phyloP scores from a whole-genome alignment of 2,888 invertebrate genomes.

The Drosophila recens region DNA sequence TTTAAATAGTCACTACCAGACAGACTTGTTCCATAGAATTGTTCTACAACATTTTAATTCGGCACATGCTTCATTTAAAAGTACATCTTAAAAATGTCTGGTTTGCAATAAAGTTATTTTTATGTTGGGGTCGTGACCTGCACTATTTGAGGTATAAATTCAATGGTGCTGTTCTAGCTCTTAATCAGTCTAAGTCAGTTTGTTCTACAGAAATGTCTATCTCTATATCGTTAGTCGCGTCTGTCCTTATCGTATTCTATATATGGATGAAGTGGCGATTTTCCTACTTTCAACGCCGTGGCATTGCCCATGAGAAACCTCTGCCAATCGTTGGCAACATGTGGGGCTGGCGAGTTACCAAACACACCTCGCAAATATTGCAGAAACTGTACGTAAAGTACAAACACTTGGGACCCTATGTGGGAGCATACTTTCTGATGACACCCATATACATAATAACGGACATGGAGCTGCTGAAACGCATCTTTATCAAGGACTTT shows the following conservation, averaged over 20 bases:
- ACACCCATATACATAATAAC: constrained; percentile 62
- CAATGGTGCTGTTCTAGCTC: background rate
- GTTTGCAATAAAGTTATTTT: constrained; percentile 5
- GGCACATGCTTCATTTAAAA: background rate
- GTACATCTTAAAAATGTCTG: constrained; percentile 5
- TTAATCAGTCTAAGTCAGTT: constrained; percentile 13
- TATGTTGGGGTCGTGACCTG: constrained; percentile 27
- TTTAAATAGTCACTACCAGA: constrained; percentile 6
- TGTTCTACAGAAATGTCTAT: constrained; percentile 25
- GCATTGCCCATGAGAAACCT: constrained; percentile 65
- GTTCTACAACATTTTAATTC: background rate
- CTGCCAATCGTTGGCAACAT: constrained; percentile 67
- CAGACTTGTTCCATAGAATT: background rate
- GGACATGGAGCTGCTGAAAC: constrained; percentile 79
- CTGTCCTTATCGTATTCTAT: constrained; percentile 23
- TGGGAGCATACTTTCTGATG: constrained; percentile 76
- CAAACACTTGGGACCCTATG: constrained; percentile 76
- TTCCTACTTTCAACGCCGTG: constrained; percentile 61
- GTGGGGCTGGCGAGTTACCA: constrained; percentile 47
- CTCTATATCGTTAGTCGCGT: constrained; percentile 14
- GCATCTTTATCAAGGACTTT: constrained; percentile 82
- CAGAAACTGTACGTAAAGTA: constrained; percentile 66
- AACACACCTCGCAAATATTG: constrained; percentile 54
- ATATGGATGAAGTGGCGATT: constrained; percentile 54
- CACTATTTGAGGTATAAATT: constrained; percentile 36